These are phyloP conservation scores for Caenorhabditis sulstoni DNA, from an alignment of 2,888 invertebrate species.

Conservation along the genomic window DNA sequence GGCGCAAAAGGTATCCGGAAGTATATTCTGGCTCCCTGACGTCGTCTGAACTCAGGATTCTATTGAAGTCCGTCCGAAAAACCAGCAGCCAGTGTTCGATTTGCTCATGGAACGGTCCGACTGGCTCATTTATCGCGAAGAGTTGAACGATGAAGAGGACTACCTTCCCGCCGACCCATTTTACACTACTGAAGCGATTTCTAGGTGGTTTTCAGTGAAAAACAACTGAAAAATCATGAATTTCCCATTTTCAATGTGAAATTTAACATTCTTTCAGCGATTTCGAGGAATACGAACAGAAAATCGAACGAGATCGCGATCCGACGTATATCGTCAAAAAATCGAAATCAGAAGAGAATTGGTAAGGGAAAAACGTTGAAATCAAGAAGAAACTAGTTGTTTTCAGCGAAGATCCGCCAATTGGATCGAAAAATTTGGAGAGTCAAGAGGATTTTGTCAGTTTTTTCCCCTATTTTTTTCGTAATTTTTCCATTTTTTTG, in stretches of 20 bases:
- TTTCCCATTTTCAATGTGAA: too few relatives aligned
- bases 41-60: constrained; percentile 11
- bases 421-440: not conserved
- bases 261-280: constrained; percentile 33
- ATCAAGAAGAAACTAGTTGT: not conserved
- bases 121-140: constrained; percentile 40
- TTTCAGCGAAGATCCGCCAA: not conserved
- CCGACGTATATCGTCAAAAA: not conserved
- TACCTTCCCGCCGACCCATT: constrained; percentile 28
- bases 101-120: constrained; percentile 34
- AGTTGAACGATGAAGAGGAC: constrained; percentile 38
- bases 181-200: constrained; percentile 31
- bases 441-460: constrained; percentile 29
- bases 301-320: constrained; percentile 32
- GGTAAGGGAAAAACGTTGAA: too few relatives aligned
- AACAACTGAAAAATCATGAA: not conserved
- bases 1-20: constrained; percentile 7
- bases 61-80: not conserved
- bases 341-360: not conserved
- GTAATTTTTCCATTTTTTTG: not conserved
- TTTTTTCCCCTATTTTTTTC: not conserved
- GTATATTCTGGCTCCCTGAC: not conserved
- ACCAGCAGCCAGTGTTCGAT: constrained; percentile 22
- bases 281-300: constrained; percentile 35
- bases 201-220: constrained; percentile 5